Evolutionary conservation across 2,113 vertebrate genomes (phyloP).

Genomic region (Apteryx owenii): DNA sequence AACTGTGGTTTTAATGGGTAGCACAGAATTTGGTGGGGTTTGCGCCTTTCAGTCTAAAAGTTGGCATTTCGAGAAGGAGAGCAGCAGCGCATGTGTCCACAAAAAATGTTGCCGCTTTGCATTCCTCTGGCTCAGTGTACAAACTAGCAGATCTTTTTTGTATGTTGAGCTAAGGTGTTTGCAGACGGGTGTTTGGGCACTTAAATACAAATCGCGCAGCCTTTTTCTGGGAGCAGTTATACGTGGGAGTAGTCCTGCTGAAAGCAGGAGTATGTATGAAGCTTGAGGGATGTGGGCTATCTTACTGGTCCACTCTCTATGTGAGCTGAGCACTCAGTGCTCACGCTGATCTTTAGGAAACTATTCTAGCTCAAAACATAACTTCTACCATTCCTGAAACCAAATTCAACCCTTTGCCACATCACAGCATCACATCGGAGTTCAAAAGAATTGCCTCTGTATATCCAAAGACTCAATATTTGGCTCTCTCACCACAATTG

Average conservation of each 20-base stretch:
- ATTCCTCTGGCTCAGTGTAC: not conserved
- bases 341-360: not conserved
- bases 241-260: not conserved
- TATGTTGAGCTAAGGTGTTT: not conserved
- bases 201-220: not conserved
- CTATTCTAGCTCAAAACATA: not conserved
- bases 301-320: not conserved
- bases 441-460: not conserved
- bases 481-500: not conserved
- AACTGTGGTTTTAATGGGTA: not conserved
- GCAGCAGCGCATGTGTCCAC: rapidly evolving
- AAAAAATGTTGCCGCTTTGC: not conserved
- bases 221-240: not conserved
- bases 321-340: not conserved
- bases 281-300: not conserved
- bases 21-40: not conserved
- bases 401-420: not conserved
- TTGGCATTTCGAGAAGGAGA: not conserved
- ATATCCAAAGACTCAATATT: not conserved
- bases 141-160: not conserved
- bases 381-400: not conserved
- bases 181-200: not conserved
- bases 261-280: not conserved
- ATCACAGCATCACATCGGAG: not conserved
- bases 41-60: not conserved